phyloP scores from a whole-genome alignment of 92 coral and sea anemone species.

The Phenganax subtilis region DNA sequence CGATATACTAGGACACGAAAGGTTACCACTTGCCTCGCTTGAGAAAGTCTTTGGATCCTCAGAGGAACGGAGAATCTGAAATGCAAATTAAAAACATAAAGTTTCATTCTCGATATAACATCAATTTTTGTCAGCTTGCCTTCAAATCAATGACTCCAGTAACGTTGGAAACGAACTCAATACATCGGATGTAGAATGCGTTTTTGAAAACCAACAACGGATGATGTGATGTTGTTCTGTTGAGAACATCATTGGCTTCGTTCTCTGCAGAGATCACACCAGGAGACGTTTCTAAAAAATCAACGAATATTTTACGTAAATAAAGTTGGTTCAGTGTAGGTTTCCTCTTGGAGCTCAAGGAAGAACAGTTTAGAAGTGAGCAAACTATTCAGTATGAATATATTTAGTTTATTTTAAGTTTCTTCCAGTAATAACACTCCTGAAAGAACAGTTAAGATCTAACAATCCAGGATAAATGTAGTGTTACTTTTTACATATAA shows the following conservation, averaged over 20 bases:
- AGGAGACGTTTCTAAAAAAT: conserved; percentile 11
- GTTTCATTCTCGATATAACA: too few species aligned
- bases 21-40: background rate
- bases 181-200: conserved; percentile 5
- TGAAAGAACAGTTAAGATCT: background rate
- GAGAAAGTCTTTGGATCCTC: background rate
- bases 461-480: background rate
- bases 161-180: conserved; percentile 18
- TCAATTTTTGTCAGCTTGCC: background rate
- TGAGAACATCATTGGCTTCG: conserved; percentile 5
- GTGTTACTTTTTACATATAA: background rate
- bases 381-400: too few species aligned
- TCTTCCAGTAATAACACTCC: background rate
- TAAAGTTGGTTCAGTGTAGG: background rate
- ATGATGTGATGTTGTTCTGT: background rate
- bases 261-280: background rate
- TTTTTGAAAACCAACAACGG: conserved; percentile 8
- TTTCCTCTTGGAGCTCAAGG: background rate
- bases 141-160: conserved; percentile 2
- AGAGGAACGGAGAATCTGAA: conserved; percentile 6
- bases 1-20: background rate
- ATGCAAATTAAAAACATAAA: background rate
- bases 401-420: background rate
- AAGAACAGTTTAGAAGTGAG: background rate
- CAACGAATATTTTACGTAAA: background rate